Evolutionary conservation across 2,113 vertebrate genomes (phyloP).

Genomic region (Ciconia maguari): DNA sequence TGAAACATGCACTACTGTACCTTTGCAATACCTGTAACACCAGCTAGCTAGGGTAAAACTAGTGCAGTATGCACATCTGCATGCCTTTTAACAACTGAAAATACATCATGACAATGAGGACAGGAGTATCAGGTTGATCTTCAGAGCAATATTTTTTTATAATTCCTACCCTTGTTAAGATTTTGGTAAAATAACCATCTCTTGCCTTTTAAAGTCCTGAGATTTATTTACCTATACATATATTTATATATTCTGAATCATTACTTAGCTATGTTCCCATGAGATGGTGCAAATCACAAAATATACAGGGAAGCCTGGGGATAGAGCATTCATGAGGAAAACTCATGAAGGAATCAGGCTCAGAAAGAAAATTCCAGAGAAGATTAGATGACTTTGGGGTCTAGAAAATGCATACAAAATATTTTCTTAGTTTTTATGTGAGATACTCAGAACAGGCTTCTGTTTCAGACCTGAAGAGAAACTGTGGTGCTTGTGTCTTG

Average conservation of each 20-base stretch:
- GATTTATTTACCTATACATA: neutral
- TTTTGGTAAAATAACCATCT: neutral
- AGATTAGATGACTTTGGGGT: neutral
- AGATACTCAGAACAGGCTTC: neutral
- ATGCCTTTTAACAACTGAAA: neutral
- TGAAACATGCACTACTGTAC: neutral
- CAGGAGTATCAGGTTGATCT: neutral
- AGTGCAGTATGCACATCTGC: neutral
- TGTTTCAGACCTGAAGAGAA: neutral
- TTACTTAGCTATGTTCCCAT: neutral
- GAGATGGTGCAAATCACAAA: neutral
- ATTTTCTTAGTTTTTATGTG: neutral
- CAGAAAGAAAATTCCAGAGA: neutral
- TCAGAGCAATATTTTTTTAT: neutral
- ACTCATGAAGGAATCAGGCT: neutral
- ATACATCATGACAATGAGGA: neutral
- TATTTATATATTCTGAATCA: neutral
- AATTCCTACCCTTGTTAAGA: neutral
- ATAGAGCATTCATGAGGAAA: neutral
- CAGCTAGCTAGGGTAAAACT: neutral
- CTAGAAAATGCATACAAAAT: neutral
- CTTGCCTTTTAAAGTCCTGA: neutral
- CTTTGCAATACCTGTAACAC: neutral
- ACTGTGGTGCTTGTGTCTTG: neutral
- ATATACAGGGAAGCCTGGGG: neutral